Base-by-base conservation (phyloP, 2,113 vertebrate genomes). In the Ailuropoda melanoleuca region DNA sequence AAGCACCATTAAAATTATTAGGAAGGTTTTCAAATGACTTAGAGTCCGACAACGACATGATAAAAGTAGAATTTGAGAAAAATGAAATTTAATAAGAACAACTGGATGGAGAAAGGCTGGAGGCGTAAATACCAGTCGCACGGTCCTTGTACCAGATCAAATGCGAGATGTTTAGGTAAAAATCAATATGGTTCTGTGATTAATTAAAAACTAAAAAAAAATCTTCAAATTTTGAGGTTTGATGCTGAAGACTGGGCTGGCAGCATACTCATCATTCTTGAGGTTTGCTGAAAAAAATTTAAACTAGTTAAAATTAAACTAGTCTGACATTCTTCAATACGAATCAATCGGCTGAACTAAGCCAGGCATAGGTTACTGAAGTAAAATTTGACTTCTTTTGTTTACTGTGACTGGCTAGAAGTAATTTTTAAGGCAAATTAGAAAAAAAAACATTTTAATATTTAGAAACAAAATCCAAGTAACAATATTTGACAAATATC, bases 151-250 rank as follows among this genome's bases (percentile, higher is more conserved):
- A 56, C 31, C 64, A 82, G 34, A 85, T 88, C 78, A 75, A 72
- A 60, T 55, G 12, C 74, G 64, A 60, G 60, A 68, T 31, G 18
- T 48, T 77, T 89, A 81, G 48, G 66, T 77, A 60, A 93, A 85
- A 89, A 56, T 48, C 60, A 88, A 68, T 39, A 62, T 19, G 23
- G 8, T 14, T 58, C 53, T 60, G 23, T 66, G 46, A 68, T 56
- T 60, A 91, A 92, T 83, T 88, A 55, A 43, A 97, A 89, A 37
- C 23, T 60, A 37, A 48, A 8, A 18, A 66, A n/a, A 24, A 77
- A 43, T 17, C 56, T 81, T 90, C 64, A 26, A 82, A 97, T 56
- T 34, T 81, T 92, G 43, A 56, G 26, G 82, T 94, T 85, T 86
- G 29, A 89, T 72, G 14, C 29, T 77, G 19, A 91, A 90, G 29